Evolutionary conservation across 2,113 vertebrate species (phyloP).

Genomic region (Eublepharis macularius): DNA sequence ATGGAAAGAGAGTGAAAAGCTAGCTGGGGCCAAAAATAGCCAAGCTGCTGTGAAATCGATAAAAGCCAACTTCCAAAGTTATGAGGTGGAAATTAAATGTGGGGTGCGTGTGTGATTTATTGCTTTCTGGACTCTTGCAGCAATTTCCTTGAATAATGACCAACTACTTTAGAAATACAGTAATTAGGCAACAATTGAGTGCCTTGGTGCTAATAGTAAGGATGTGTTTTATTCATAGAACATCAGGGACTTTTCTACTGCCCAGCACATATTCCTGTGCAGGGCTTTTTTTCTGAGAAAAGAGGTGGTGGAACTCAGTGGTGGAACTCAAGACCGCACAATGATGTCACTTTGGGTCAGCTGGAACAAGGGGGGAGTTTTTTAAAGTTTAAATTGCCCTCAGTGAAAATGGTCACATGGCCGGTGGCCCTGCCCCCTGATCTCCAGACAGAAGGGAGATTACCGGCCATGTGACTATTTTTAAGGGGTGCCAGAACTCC

Average conservation of each 20-base stretch:
- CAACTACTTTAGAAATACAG: background rate
- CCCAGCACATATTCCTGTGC: too few species aligned
- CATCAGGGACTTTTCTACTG: background rate
- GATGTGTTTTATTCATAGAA: background rate
- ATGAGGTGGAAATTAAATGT: background rate
- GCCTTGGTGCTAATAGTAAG: background rate
- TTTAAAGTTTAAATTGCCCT: too few species aligned
- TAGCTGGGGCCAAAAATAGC: background rate
- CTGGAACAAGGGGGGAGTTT: too few species aligned
- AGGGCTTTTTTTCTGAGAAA: too few species aligned
- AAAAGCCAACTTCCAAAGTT: slow-evolving; percentile 5
- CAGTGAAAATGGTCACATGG: too few species aligned
- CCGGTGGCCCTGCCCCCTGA: too few species aligned
- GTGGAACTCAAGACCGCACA: too few species aligned
- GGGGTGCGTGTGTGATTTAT: background rate
- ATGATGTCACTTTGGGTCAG: too few species aligned
- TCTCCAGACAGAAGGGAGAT: too few species aligned
- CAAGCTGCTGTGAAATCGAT: background rate
- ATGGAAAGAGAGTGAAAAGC: background rate
- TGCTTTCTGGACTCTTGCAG: background rate
- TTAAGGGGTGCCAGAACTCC: too few species aligned
- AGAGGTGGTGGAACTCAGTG: too few species aligned
- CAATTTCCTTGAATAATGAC: background rate
- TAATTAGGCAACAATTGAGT: background rate
- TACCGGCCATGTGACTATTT: too few species aligned